Percentiles rank a stretch among this genome's conserved stretches.
Conservation (phyloP, 1,140 invertebrate species). For the Ptiloglossa arizonensis region DNA sequence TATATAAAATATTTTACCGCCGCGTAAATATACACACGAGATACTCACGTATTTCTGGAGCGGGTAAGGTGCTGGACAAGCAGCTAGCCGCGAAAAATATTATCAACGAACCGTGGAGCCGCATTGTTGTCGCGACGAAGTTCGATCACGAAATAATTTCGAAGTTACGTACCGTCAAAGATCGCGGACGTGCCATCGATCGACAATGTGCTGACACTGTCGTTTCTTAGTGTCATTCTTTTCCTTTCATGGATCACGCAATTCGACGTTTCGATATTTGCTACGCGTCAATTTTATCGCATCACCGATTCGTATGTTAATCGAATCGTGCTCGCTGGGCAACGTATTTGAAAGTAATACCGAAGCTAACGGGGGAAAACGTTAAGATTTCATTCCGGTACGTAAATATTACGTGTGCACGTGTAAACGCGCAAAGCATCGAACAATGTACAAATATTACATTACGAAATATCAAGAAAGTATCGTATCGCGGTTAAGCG, state of each 20-base stretch:
- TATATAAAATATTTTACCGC: too few relatives aligned
- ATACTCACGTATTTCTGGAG: constrained; percentile 60
- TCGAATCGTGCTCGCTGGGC: too few relatives aligned
- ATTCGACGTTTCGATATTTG: constrained; percentile 6
- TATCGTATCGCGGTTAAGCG: too few relatives aligned
- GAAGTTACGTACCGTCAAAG: not conserved
- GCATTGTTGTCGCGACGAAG: constrained; percentile 44
- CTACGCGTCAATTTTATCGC: constrained; percentile 5
- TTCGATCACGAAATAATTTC: constrained; percentile 27
- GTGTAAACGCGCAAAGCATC: too few relatives aligned
- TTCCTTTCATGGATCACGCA: constrained; percentile 8
- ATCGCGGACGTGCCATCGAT: constrained; percentile 31
- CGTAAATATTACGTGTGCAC: too few relatives aligned
- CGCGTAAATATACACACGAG: too few relatives aligned
- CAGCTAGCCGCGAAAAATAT: constrained; percentile 3
- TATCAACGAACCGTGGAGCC: not conserved
- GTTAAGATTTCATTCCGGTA: too few relatives aligned
- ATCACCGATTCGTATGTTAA: not conserved
- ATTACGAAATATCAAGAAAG: too few relatives aligned
- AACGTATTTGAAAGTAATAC: too few relatives aligned
- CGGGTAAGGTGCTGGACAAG: not conserved
- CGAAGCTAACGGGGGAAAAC: too few relatives aligned
- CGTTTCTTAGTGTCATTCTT: constrained; percentile 1
- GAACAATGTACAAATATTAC: too few relatives aligned
- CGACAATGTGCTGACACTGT: constrained; percentile 32